Conservation (phyloP, 2,797 vertebrate species). For the Oryzias sinensis region DNA sequence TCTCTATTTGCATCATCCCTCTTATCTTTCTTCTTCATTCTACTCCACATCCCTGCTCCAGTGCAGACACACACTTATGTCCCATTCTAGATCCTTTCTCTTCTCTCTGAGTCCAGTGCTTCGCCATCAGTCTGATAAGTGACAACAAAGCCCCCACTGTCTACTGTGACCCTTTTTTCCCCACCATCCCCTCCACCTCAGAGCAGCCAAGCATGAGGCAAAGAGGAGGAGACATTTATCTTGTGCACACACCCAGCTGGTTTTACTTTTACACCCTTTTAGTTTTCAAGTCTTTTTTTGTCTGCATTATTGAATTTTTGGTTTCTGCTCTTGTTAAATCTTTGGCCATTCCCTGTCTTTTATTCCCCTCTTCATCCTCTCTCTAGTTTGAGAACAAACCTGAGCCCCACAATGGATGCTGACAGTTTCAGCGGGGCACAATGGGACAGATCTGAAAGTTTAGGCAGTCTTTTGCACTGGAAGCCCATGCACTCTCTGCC, state of each 20-base stretch:
- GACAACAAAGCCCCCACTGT: constrained; percentile 94
- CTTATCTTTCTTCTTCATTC: constrained; percentile 30
- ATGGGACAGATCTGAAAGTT: constrained; percentile 79
- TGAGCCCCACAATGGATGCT: constrained; percentile 76
- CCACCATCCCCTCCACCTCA: constrained; percentile 55
- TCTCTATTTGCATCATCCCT: constrained; percentile 33
- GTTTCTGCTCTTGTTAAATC: not conserved
- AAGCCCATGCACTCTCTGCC: constrained; percentile 37
- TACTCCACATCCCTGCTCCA: constrained; percentile 23
- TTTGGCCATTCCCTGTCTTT: constrained; percentile 15
- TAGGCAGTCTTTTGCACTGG: constrained; percentile 54
- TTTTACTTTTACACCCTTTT: constrained; percentile 39
- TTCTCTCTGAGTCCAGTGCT: constrained; percentile 55
- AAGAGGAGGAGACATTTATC: constrained; percentile 71
- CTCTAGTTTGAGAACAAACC: constrained; percentile 10
- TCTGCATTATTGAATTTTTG: constrained; percentile 12
- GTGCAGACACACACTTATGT: constrained; percentile 36
- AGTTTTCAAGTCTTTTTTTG: not conserved
- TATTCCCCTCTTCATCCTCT: constrained; percentile 4
- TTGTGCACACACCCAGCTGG: constrained; percentile 54
- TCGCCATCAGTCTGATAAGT: constrained; percentile 80
- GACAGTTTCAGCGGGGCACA: constrained; percentile 83
- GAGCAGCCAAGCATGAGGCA: constrained; percentile 84
- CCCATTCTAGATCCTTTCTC: constrained; percentile 58
- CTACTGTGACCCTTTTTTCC: constrained; percentile 67